Percentiles rank a stretch among this genome's conserved stretches.
phyloP scores from a whole-genome alignment of 2,113 vertebrate species.

The Malurus melanocephalus region DNA sequence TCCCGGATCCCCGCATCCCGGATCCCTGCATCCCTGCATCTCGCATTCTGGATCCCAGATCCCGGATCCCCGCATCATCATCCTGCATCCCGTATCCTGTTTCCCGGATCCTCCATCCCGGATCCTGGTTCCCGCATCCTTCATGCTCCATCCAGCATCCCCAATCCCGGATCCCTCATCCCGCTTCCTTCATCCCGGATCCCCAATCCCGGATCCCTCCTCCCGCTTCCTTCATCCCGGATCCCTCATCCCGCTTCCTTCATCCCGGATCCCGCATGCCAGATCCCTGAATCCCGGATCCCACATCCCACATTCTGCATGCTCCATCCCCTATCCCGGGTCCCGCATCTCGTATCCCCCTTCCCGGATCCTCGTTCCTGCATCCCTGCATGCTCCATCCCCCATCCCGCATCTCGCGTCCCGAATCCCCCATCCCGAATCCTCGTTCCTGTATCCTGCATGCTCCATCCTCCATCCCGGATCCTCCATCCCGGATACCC shows the following conservation, averaged over 20 bases:
- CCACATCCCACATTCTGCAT: rapidly evolving
- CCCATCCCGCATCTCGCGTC: rapidly evolving
- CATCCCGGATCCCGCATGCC: rapidly evolving
- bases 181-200: too few relatives aligned
- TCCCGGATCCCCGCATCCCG: neutral
- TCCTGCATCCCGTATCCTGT: rapidly evolving
- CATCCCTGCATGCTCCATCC: too few relatives aligned
- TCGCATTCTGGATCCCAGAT: rapidly evolving
- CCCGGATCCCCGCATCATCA: neutral
- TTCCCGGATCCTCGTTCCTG: too few relatives aligned
- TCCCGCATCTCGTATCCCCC: too few relatives aligned
- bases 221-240: too few relatives aligned
- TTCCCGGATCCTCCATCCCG: rapidly evolving
- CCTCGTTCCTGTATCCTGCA: rapidly evolving
- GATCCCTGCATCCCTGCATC: too few relatives aligned
- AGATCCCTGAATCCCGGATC: rapidly evolving
- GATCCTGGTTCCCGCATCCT: rapidly evolving
- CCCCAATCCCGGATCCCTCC: too few relatives aligned
- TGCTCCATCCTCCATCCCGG: rapidly evolving
- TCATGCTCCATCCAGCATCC: rapidly evolving
- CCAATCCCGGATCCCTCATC: rapidly evolving
- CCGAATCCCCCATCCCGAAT: rapidly evolving
- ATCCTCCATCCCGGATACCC: rapidly evolving
- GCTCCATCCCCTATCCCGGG: rapidly evolving
- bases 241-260: neutral